A percentile compares a stretch with the other conserved stretches of the same genome.
These are phyloP conservation scores for Myotis yumanensis DNA, from an alignment of 2,113 vertebrate genomes.

Conservation along the genomic window DNA sequence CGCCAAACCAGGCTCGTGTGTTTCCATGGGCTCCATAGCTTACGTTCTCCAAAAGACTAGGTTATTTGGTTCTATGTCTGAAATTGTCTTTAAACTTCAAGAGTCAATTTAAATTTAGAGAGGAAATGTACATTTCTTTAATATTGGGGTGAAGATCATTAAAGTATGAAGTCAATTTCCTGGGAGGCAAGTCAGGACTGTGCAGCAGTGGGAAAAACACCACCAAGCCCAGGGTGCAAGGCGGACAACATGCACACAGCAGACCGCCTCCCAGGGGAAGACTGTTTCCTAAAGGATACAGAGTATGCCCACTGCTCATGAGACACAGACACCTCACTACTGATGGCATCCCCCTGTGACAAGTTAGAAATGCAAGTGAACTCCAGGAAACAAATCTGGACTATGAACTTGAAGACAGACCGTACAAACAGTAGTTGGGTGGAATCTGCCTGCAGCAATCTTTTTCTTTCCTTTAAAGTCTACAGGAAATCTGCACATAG, in stretches of 20 bases:
- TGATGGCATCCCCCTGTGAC: background rate
- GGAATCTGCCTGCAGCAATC: slow-evolving; percentile 76
- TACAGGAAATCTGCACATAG: slow-evolving; percentile 82
- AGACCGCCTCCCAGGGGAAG: background rate
- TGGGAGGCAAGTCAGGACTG: slow-evolving; percentile 1
- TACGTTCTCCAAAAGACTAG: background rate
- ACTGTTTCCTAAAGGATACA: background rate
- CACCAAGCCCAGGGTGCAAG: background rate
- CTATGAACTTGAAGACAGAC: slow-evolving; percentile 59
- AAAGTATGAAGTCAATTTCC: background rate
- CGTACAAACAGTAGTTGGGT: slow-evolving; percentile 31
- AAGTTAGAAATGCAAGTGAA: slow-evolving; percentile 43
- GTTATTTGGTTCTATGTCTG: background rate
- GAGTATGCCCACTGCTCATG: background rate
- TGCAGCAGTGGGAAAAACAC: background rate
- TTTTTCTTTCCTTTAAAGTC: slow-evolving; percentile 74
- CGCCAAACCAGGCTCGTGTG: background rate
- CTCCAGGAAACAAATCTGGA: slow-evolving; percentile 62
- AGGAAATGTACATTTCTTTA: background rate
- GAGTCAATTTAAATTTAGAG: slow-evolving; percentile 25
- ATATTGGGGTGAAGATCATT: background rate
- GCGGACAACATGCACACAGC: background rate
- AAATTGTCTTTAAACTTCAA: slow-evolving; percentile 9
- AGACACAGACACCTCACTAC: background rate
- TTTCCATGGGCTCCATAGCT: background rate